Conservation (phyloP, 2,797 vertebrate species). For the Luscinia luscinia region DNA sequence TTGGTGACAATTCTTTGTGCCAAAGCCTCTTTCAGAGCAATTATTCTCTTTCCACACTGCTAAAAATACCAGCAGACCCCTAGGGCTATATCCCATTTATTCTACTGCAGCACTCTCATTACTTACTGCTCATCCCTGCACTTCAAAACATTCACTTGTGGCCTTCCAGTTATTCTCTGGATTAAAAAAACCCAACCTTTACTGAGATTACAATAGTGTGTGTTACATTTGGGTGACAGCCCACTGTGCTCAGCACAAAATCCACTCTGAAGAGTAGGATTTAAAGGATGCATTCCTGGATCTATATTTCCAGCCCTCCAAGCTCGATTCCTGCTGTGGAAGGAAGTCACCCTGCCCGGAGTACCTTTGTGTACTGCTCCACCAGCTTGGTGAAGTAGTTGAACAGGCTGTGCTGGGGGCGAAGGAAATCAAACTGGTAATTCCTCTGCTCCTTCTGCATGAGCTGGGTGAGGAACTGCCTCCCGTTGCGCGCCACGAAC, state of each 20-base stretch:
- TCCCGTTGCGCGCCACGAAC: slow-evolving; percentile 96
- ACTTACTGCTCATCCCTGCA: background rate
- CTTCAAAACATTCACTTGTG: background rate
- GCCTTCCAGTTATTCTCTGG: background rate
- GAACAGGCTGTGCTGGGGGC: slow-evolving; percentile 98
- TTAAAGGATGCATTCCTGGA: background rate
- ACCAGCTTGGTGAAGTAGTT: slow-evolving; percentile 99
- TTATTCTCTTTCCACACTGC: background rate
- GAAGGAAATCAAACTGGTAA: slow-evolving; percentile 98
- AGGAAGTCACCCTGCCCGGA: background rate
- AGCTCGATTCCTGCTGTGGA: background rate
- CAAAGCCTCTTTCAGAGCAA: background rate
- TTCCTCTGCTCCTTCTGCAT: slow-evolving; percentile 99
- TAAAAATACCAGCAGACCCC: background rate
- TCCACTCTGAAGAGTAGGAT: background rate
- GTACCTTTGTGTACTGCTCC: slow-evolving; percentile 98
- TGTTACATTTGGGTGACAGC: background rate
- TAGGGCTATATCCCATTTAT: background rate
- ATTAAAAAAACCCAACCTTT: background rate
- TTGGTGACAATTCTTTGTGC: background rate
- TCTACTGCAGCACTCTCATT: background rate
- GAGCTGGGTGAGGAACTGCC: slow-evolving; percentile 97
- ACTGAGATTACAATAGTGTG: rapidly evolving
- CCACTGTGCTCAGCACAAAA: rapidly evolving
- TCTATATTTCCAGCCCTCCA: background rate